A percentile compares a stretch with the other conserved stretches of the same genome.
These are phyloP conservation scores for Drosophila hydei DNA, from an alignment of 1,140 invertebrate genomes.

Conservation along the genomic window DNA sequence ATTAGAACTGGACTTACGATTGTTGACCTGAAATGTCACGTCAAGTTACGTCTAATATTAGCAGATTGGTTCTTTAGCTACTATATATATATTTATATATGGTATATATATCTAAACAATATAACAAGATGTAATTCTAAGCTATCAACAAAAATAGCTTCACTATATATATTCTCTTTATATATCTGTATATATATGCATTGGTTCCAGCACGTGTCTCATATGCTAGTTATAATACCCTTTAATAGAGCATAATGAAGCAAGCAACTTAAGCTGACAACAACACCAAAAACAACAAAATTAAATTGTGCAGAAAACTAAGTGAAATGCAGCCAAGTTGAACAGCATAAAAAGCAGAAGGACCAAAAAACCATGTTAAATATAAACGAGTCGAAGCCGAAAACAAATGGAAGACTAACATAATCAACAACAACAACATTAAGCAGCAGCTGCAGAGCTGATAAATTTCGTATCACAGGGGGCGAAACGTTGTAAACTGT, in stretches of 20 bases:
- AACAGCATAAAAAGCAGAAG: slow-evolving; percentile 31
- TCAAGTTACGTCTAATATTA: too few species aligned
- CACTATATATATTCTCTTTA: too few species aligned
- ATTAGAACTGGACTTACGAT: too few species aligned
- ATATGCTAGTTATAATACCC: neutral
- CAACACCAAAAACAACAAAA: slow-evolving; percentile 33
- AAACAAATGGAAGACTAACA: slow-evolving; percentile 11
- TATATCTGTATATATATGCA: too few species aligned
- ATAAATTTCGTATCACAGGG: slow-evolving; percentile 6
- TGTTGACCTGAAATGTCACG: too few species aligned
- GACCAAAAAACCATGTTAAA: slow-evolving; percentile 47
- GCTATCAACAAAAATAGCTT: too few species aligned
- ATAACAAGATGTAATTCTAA: too few species aligned
- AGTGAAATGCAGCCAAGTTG: slow-evolving; percentile 56
- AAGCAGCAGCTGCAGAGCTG: slow-evolving; percentile 8
- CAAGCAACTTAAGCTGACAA: slow-evolving; percentile 12
- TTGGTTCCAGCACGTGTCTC: too few species aligned
- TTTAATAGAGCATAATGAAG: slow-evolving; percentile 25
- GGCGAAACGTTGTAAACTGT: slow-evolving; percentile 46
- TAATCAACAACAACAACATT: slow-evolving; percentile 13
- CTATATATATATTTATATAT: too few species aligned
- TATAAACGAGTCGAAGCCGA: slow-evolving; percentile 13
- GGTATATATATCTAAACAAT: too few species aligned
- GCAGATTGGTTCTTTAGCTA: too few species aligned
- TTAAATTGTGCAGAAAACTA: slow-evolving; percentile 78